Conservation (phyloP, 2,797 vertebrate species). For the Perdix hodgsoniae region DNA sequence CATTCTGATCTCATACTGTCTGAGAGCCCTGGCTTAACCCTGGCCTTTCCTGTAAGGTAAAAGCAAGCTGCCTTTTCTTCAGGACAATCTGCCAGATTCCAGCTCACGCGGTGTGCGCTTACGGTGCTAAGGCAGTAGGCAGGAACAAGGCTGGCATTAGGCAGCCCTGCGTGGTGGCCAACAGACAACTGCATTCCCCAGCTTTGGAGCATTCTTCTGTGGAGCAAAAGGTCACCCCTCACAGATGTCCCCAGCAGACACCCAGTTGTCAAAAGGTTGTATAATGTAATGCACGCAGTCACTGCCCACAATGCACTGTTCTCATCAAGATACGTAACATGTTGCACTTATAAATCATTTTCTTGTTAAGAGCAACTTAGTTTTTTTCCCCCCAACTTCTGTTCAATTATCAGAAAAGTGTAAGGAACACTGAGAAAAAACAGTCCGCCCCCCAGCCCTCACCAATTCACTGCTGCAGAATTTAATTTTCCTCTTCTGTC, state of each 20-base stretch:
- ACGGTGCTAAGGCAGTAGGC: background rate
- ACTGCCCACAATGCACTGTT: slow-evolving; percentile 86
- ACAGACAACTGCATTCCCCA: slow-evolving; percentile 83
- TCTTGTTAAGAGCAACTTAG: slow-evolving; percentile 31
- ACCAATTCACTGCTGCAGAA: background rate
- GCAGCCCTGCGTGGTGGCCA: slow-evolving; percentile 81
- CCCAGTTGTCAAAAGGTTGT: slow-evolving; percentile 89
- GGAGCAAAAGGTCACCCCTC: slow-evolving; percentile 90
- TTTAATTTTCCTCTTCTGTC: background rate
- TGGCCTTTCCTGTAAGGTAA: background rate
- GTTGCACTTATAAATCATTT: slow-evolving; percentile 71
- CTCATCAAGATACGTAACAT: slow-evolving; percentile 77
- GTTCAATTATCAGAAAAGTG: background rate
- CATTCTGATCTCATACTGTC: background rate
- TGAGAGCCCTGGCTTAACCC: background rate
- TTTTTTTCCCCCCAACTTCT: background rate
- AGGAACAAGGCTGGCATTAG: slow-evolving; percentile 47
- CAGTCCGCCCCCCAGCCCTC: background rate
- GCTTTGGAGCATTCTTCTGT: slow-evolving; percentile 93
- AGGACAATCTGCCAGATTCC: slow-evolving; percentile 26
- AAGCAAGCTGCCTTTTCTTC: slow-evolving; percentile 6
- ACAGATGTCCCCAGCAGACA: slow-evolving; percentile 93
- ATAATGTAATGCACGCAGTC: slow-evolving; percentile 86
- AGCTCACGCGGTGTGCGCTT: background rate
- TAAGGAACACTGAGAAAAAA: background rate